A percentile compares a stretch with the other conserved stretches of the same genome.
These are phyloP conservation scores for Hyperoplus lanceolatus DNA, from an alignment of 2,797 vertebrate genomes.

Conservation along the genomic window DNA sequence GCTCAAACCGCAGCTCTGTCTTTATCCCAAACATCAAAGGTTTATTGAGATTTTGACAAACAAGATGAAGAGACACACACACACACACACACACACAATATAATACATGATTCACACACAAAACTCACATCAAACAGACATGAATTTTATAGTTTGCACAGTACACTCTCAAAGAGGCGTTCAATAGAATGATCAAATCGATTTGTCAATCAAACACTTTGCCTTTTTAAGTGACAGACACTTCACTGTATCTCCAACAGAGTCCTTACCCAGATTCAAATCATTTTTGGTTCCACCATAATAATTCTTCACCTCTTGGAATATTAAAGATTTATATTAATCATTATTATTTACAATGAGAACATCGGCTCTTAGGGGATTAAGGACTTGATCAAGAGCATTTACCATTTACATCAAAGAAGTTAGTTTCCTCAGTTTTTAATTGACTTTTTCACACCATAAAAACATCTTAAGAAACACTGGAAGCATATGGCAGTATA, in stretches of 20 bases:
- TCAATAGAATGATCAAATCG: not conserved
- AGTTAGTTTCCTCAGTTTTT: not conserved
- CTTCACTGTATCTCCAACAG: not conserved
- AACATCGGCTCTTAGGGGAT: not conserved
- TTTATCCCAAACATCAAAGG: constrained; percentile 25
- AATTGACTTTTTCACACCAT: constrained; percentile 4
- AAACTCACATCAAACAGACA: constrained; percentile 12
- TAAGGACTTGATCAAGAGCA: not conserved
- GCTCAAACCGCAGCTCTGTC: not conserved
- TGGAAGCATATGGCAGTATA: constrained; percentile 30
- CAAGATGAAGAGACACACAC: constrained; percentile 25
- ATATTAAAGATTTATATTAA: constrained; percentile 25
- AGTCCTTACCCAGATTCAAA: not conserved
- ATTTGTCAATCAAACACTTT: not conserved
- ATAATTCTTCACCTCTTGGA: constrained; percentile 12
- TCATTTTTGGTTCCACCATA: constrained; percentile 5
- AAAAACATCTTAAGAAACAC: constrained; percentile 37
- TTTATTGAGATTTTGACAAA: constrained; percentile 57
- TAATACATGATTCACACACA: constrained; percentile 30
- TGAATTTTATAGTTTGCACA: constrained; percentile 24
- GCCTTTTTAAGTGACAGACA: not conserved
- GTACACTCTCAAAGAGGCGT: not conserved
- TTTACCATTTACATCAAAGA: not conserved
- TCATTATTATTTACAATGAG: not conserved
- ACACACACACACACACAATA: constrained; percentile 2